Conservation (phyloP, 2,888 invertebrate species). For the Melolontha melolontha region DNA sequence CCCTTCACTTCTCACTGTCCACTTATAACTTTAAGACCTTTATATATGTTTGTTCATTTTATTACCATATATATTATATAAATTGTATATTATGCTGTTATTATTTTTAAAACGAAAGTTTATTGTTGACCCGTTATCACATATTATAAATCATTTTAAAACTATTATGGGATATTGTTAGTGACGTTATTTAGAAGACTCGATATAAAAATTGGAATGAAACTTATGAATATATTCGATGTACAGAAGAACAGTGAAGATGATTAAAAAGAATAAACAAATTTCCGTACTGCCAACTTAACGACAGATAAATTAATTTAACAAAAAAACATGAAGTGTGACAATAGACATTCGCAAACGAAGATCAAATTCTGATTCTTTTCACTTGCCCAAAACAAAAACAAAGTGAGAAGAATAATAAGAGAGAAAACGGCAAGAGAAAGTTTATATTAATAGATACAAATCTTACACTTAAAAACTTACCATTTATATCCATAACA, state of each 20-base stretch:
- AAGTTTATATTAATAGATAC: too few relatives aligned
- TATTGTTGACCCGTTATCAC: slow-evolving; percentile 5
- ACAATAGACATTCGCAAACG: slow-evolving; percentile 6
- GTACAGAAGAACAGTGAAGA: neutral
- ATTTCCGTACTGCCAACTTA: slow-evolving; percentile 18
- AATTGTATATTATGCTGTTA: slow-evolving; percentile 21
- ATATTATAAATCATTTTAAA: neutral
- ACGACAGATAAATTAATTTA: slow-evolving; percentile 4
- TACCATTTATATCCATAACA: too few relatives aligned
- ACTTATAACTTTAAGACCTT: slow-evolving; percentile 9
- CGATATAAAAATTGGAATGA: too few relatives aligned
- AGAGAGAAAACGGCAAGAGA: too few relatives aligned
- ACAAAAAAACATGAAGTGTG: slow-evolving; percentile 8
- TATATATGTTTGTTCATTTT: slow-evolving; percentile 11
- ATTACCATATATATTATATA: slow-evolving; percentile 6
- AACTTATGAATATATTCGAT: neutral
- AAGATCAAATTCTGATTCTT: neutral
- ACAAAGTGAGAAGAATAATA: too few relatives aligned
- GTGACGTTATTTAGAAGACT: too few relatives aligned
- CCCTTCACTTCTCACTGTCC: neutral
- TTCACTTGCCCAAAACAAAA: neutral
- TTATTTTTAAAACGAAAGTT: slow-evolving; percentile 12
- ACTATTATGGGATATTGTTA: neutral
- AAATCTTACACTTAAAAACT: too few relatives aligned
- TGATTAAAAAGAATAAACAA: neutral